Evolutionary conservation across 2,888 invertebrate species (phyloP), one percentile per base, ranked within the genome.

Genomic region (Notodonta dromedarius): DNA sequence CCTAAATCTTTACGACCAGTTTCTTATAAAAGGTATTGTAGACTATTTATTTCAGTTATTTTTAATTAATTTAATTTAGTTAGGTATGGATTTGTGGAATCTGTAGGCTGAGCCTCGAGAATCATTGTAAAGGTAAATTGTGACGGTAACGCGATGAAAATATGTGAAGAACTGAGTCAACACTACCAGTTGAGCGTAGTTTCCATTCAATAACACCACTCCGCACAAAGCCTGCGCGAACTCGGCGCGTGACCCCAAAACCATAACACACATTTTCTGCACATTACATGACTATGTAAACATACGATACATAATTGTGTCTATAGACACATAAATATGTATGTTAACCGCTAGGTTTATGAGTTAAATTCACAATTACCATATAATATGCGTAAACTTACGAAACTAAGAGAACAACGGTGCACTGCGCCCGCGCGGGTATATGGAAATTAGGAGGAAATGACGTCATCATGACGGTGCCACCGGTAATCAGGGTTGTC

Each of bases 371-470:
- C 32, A 52, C 24, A 32, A 52, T 50, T 16, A 16, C 16, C 63
- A 58, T 57, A 56, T 58, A 46, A 54, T 56, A 52, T 52, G 62
- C 60, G 56, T 67, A 52, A 52, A 65, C 56, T 44, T 16, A 60
- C 51, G 60, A 48, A 60, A 54, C 56, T 65, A 65, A 70, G 68
- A 74, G 63, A 66, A 59, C 54, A 58, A 56, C 8, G 16, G 16
- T 16, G 50, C 16, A 9, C 8, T 50, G 52, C 52, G 54, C 46
- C 57, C 52, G 54, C n/a, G 12, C 58, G 56, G 65, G 62, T 60
- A 57, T 56, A 70, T 64, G 57, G 58, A 63, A 65, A 70, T 68
- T 52, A 62, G 63, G 48, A 66, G 73, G 73, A 72, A 72, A 61
- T 74, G 73, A 66, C 68, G 59, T 63, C 65, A 62, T 46, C 56